Base-by-base conservation (phyloP, 1,140 invertebrate genomes). In the Leptoteleia sp. region DNA sequence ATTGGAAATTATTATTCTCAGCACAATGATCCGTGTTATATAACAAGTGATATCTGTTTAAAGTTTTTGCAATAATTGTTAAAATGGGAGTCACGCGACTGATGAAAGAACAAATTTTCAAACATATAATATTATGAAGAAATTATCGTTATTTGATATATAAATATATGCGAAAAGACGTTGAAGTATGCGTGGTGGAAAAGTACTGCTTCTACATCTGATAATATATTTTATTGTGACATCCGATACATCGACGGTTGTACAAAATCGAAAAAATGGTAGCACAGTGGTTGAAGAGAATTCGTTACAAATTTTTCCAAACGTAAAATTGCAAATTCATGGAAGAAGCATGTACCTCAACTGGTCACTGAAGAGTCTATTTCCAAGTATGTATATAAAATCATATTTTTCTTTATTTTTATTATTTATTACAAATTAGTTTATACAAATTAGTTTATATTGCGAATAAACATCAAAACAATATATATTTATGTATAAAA, bases 131-230 rank as follows among this genome's bases (percentile, higher is more conserved):
- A 13, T 12, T 40, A 57, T 43, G 12, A 16, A 12, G 9, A 57
- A 11, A 55, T 68, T 19, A 61, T 12, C 22, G 9, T 0, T 8
- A 47, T 45, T 35, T 25, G 4, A 8, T 16, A 42, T 19, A 0
- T 16, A 40, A 25, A 13, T 29, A 33, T 25, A 16, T 7, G 17
- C 3, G 1, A 40, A 35, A 43, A 33, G 9, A 8, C 13, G 35
- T n/a, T 25, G 47, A 61, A 61, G 19, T 43, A 71, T 71, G 67
- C 17, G 54, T 71, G 37, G 67, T 33, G 54, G 42, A 35, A 52
- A 25, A 38, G 37, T 61, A 31, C 0, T 59, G 1, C 4, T 59
- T 31, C 12, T 50, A 9, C 22, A 54, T 45, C 25, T 37, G n/a
- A 40, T 27, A 2, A 33, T 61, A 12, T 59, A 33, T 52, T 29